phyloP scores from a whole-genome alignment of 2,113 vertebrate genomes.

The Albula glossodonta region DNA sequence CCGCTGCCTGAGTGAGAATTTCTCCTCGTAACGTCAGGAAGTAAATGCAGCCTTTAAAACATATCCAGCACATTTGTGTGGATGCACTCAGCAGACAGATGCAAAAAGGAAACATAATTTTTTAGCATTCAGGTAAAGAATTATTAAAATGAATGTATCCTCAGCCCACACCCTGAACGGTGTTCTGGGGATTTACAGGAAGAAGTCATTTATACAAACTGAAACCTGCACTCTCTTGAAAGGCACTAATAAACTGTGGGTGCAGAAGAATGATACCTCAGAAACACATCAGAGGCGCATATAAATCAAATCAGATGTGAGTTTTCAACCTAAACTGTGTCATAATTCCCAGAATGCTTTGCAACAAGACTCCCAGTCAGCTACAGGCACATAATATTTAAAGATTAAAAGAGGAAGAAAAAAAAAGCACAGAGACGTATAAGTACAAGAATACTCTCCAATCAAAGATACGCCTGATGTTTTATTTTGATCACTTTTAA shows the following conservation, averaged over 20 bases:
- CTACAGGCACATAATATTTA: neutral
- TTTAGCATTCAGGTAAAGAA: slow-evolving; percentile 9
- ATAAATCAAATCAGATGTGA: neutral
- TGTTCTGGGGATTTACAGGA: neutral
- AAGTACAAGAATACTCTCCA: neutral
- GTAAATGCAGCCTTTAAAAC: no score
- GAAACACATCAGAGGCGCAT: neutral
- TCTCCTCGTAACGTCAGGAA: no score
- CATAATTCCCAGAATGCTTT: neutral
- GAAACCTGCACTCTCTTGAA: neutral
- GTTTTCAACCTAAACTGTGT: neutral
- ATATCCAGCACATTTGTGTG: no score
- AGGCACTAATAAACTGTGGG: neutral
- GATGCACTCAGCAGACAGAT: no score
- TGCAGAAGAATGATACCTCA: neutral
- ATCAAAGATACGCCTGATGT: neutral
- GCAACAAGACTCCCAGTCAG: neutral
- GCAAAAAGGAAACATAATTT: no score
- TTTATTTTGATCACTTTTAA: neutral
- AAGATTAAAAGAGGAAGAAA: neutral
- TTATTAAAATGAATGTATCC: no score
- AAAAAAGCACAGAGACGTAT: neutral
- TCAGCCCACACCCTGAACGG: no score
- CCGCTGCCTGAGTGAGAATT: no score
- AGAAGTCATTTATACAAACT: neutral